Conservation (phyloP, 2,113 vertebrate genomes). For the Hippocampus comes region DNA sequence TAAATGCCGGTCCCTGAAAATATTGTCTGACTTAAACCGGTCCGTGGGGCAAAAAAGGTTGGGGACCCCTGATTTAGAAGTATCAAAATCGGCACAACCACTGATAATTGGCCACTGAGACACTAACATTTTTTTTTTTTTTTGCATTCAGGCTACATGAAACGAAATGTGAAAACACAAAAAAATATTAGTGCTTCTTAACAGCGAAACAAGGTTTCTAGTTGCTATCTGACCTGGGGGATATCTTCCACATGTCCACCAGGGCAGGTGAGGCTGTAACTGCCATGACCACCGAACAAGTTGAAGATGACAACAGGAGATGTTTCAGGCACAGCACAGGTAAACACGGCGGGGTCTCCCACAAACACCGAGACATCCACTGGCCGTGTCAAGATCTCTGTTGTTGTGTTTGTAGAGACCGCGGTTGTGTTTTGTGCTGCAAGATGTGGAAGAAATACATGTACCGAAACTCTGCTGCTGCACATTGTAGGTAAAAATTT, state of each 20-base stretch:
- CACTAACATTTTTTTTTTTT: background rate
- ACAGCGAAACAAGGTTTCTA: background rate
- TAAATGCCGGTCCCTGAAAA: no score
- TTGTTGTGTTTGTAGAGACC: background rate
- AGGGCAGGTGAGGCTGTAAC: conserved; percentile 60
- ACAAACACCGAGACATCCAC: conserved; percentile 32
- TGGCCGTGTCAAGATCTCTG: conserved; percentile 24
- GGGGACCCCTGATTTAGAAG: no score
- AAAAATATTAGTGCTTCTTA: background rate
- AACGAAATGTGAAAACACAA: background rate
- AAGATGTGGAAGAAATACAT: background rate
- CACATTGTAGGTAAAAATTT: background rate
- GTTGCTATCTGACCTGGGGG: conserved; percentile 46
- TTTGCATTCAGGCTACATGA: background rate
- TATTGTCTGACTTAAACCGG: no score
- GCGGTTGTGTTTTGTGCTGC: conserved; percentile 29
- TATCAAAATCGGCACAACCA: no score
- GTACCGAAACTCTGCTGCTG: background rate
- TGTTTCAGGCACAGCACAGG: conserved; percentile 42
- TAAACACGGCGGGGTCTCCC: conserved; percentile 57
- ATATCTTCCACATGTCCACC: conserved; percentile 13
- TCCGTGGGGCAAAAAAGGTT: no score
- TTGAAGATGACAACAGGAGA: conserved; percentile 39
- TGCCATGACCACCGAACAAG: conserved; percentile 32
- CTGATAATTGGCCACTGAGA: no score